Evolutionary conservation across 2,113 vertebrate genomes (phyloP).

Genomic region (Coregonus clupeaformis): DNA sequence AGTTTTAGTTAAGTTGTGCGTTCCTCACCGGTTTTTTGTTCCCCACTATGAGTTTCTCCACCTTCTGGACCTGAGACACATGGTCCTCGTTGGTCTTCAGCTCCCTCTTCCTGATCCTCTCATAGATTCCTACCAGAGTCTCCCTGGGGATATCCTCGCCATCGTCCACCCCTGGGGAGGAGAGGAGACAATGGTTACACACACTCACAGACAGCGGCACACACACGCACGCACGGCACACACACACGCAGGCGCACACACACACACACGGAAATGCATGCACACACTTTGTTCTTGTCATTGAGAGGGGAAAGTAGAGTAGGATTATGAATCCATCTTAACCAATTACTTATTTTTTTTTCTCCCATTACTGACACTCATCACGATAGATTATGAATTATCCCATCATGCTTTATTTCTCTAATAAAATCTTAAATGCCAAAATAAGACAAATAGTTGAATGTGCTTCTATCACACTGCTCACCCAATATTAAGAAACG

Average conservation of each 20-base stretch:
- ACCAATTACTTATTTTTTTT: background rate
- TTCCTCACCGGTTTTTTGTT: conserved; percentile 89
- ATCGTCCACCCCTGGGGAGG: conserved; percentile 87
- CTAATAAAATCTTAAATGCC: background rate
- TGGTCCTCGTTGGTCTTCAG: conserved; percentile 97
- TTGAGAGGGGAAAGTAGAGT: background rate
- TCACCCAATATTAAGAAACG: background rate
- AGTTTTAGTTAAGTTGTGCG: background rate
- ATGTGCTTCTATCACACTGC: background rate
- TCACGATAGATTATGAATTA: background rate
- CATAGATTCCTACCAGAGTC: conserved; percentile 93
- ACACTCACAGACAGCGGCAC: background rate
- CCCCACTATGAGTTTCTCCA: conserved; percentile 97
- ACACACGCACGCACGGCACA: background rate
- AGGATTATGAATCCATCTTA: background rate
- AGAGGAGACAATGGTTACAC: background rate
- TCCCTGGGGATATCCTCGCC: conserved; percentile 95
- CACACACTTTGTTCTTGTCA: background rate
- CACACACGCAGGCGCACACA: background rate
- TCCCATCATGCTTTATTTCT: background rate
- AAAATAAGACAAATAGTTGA: background rate
- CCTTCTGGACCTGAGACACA: conserved; percentile 97
- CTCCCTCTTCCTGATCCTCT: conserved; percentile 95
- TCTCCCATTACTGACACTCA: background rate
- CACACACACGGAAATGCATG: background rate